These are phyloP conservation scores for Spisula solida DNA, from an alignment of 2,888 invertebrate genomes.

Conservation along the genomic window DNA sequence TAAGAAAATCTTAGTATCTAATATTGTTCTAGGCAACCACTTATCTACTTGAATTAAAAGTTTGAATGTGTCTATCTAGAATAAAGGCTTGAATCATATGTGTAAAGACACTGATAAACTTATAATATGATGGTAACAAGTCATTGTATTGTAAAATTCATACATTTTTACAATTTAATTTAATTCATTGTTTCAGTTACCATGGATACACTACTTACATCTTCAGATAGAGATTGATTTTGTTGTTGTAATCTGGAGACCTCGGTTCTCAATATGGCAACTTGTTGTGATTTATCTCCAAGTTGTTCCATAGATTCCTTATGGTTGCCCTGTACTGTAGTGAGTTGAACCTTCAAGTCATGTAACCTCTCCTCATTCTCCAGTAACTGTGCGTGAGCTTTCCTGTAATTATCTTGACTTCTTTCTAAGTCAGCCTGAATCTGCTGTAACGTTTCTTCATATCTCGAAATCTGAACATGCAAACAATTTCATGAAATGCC, in stretches of 20 bases:
- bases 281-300: conserved; percentile 83
- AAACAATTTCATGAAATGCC: too few relatives aligned
- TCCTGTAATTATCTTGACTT: conserved; percentile 83
- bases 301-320: conserved; percentile 87
- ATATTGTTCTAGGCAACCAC: too few relatives aligned
- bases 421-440: conserved; percentile 85
- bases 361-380: conserved; percentile 84
- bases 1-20: too few relatives aligned
- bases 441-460: conserved; percentile 85
- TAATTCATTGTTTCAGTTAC: background rate
- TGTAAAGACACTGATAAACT: too few relatives aligned
- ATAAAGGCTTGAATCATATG: too few relatives aligned
- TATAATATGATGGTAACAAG: too few relatives aligned
- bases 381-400: conserved; percentile 83
- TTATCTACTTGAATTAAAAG: too few relatives aligned
- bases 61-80: too few relatives aligned
- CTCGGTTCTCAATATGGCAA: conserved; percentile 84
- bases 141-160: too few relatives aligned
- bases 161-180: too few relatives aligned
- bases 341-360: conserved; percentile 85
- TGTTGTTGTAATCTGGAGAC: conserved; percentile 83
- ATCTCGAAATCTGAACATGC: conserved; percentile 80
- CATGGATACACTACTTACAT: conserved; percentile 74
- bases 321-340: conserved; percentile 85
- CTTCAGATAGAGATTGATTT: conserved; percentile 84